Conservation (phyloP, 2,888 invertebrate species). For the Limnephilus auricula region DNA sequence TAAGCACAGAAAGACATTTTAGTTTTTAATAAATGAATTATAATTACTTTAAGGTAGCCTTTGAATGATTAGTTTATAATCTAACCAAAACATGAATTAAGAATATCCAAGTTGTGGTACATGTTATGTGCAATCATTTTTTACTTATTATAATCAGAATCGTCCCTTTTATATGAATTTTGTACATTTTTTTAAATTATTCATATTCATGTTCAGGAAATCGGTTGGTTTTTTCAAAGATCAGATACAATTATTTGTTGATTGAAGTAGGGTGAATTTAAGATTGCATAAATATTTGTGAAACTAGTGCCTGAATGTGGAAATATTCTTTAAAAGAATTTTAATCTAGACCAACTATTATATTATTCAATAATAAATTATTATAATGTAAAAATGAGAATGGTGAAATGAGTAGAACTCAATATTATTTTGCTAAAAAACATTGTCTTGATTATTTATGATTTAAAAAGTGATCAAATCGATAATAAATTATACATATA, state of each 20-base stretch:
- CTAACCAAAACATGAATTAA: background rate
- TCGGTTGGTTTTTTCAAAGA: background rate
- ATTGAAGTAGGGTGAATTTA: background rate
- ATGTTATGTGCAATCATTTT: background rate
- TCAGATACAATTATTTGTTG: background rate
- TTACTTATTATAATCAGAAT: background rate
- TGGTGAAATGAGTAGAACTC: conserved; percentile 2
- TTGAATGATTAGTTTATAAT: background rate
- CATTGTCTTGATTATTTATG: conserved; percentile 2
- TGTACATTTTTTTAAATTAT: background rate
- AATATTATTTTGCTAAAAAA: background rate
- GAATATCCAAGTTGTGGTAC: background rate
- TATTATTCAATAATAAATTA: background rate
- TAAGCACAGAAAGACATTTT: background rate
- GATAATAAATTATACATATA: background rate
- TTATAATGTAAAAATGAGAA: background rate
- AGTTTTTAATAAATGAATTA: background rate
- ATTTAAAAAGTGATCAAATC: conserved; percentile 15
- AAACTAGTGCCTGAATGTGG: background rate
- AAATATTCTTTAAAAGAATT: background rate
- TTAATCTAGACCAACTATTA: background rate
- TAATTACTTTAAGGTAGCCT: background rate
- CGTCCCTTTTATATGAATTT: background rate
- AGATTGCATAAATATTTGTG: background rate
- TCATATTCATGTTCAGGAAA: background rate